These are phyloP conservation scores for Natator depressus DNA, from an alignment of 2,113 vertebrate genomes.

Conservation along the genomic window DNA sequence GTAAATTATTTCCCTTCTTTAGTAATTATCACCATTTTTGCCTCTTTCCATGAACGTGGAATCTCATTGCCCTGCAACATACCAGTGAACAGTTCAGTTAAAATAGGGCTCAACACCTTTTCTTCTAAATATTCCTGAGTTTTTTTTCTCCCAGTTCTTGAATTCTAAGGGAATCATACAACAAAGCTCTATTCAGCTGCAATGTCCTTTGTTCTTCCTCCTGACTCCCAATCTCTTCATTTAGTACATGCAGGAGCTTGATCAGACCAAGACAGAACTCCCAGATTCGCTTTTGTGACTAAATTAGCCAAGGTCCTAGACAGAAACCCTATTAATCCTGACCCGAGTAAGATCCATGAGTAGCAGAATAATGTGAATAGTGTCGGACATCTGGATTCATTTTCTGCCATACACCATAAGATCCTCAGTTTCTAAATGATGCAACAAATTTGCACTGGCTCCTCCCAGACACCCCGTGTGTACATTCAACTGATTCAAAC, in stretches of 20 bases:
- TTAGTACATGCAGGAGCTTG: neutral
- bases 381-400: neutral
- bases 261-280: neutral
- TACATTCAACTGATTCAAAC: neutral
- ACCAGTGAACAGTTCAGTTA: neutral
- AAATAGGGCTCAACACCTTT: no score
- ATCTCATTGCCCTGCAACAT: neutral
- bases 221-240: neutral
- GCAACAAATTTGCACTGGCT: neutral
- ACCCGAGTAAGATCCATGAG: neutral
- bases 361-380: neutral
- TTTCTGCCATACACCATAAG: neutral
- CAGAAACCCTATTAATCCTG: neutral
- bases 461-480: neutral
- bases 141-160: no score
- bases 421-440: neutral
- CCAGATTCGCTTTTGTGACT: neutral
- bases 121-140: no score
- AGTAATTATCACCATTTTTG: neutral
- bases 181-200: neutral
- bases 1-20: neutral
- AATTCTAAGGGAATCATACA: neutral
- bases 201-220: neutral
- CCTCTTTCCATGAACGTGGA: neutral
- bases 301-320: neutral